Evolutionary conservation across 1,140 invertebrate genomes (phyloP).

Genomic region (Latrodectus geometricus): DNA sequence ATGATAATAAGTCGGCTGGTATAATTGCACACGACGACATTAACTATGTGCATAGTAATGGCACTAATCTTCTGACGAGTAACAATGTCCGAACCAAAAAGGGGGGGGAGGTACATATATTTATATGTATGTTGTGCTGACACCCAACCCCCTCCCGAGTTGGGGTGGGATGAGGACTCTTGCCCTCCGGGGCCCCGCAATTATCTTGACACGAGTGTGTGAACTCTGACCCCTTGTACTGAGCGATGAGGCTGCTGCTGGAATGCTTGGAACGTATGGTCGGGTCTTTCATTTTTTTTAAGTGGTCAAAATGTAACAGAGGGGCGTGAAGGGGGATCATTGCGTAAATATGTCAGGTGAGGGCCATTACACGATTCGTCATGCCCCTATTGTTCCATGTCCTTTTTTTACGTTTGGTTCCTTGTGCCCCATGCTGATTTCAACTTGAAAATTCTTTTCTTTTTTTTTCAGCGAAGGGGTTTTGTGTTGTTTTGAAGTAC

Average conservation of each 20-base stretch:
- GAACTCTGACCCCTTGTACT: not conserved
- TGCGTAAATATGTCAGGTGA: conserved; percentile 22
- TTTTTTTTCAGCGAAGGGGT: no score
- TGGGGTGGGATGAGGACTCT: not conserved
- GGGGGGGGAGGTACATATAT: not conserved
- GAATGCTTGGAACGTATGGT: conserved; percentile 5
- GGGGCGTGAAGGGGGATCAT: not conserved
- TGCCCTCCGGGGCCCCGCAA: conserved; percentile 6
- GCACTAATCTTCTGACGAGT: not conserved
- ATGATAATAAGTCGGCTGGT: conserved; percentile 2
- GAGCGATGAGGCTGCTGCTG: not conserved
- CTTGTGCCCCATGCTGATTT: no score
- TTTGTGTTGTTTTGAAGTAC: no score
- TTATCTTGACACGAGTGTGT: conserved; percentile 17
- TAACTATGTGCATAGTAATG: conserved; percentile 21
- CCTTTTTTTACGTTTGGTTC: no score
- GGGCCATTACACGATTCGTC: not conserved
- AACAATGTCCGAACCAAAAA: not conserved
- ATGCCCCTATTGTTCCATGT: no score
- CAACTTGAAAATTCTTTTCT: no score
- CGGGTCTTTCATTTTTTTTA: not conserved
- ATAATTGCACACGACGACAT: not conserved
- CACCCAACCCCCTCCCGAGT: not conserved
- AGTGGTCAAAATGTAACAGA: not conserved
- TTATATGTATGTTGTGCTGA: no score